Base-by-base conservation (phyloP, 2,113 vertebrate species). In the Microcebus lehilahytsara region DNA sequence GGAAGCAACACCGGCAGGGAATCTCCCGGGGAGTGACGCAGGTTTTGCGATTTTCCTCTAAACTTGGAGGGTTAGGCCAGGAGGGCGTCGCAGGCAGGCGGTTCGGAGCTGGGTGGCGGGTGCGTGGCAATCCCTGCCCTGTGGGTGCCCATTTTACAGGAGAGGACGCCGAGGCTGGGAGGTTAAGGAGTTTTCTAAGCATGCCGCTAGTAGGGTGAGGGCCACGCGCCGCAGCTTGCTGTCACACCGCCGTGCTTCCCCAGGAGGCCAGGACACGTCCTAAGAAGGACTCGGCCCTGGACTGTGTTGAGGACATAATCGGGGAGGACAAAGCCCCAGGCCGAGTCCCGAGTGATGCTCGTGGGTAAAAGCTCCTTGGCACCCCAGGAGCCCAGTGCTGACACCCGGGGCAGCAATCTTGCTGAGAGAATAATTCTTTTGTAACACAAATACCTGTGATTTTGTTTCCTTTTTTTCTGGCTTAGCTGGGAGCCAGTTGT, bases 281-380 rank as follows among this genome's bases (percentile, higher is more conserved):
- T 49, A 46, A 88, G 81, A 74, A 96, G 91, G 69, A 42, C 32
- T 32, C 27, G 85, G 20, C 51, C 62, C 53, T 85, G 49, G 25
- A 16, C 20, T 51, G 13, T 46, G 34, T 64, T 42, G 37, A 90
- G 25, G 71, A 78, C 53, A 46, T 51, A 9, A 60, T 56, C 19
- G 20, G 4, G 2, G 58, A 60, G 81, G 34, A 19, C 77, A 49
- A 60, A 46, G 22, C 13, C 40, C 4, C 2, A 71, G 77, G 32
- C 93, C 19, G 34, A 42, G 30, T 27, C 49, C 5, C 27, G 84
- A 62, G 46, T n/a, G 19, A 78, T 9, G 62, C 37, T 75, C 9
- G 42, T 9, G 16, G n/a, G 5, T 30, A 9, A 11, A 49, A 30
- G 30, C 23, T 87, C 20, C 60, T 77, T 32, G 58, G 37, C 20